Conservation (phyloP, 1,140 invertebrate genomes). For the Drosophila fuyamai region DNA sequence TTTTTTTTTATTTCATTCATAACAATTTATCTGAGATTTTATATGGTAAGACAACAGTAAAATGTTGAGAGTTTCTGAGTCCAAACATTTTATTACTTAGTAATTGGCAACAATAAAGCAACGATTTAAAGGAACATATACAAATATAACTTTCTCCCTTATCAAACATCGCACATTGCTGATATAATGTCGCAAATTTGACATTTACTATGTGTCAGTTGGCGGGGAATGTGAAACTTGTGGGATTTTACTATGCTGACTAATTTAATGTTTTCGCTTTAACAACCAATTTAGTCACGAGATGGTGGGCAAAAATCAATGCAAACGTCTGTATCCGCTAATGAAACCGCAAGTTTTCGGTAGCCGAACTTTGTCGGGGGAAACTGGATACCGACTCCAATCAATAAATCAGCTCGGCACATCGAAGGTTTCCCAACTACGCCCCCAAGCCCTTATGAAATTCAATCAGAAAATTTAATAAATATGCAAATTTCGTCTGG, state of each 20-base stretch:
- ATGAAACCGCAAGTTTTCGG: slow-evolving; percentile 46
- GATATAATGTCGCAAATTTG: slow-evolving; percentile 37
- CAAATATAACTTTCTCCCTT: slow-evolving; percentile 7
- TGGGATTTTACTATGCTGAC: slow-evolving; percentile 40
- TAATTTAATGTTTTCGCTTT: slow-evolving; percentile 54
- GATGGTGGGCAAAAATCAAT: slow-evolving; percentile 34
- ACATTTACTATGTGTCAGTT: slow-evolving; percentile 31
- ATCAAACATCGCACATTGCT: slow-evolving; percentile 8
- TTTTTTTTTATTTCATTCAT: not conserved
- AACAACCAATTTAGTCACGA: slow-evolving; percentile 47
- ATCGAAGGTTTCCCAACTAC: slow-evolving; percentile 1
- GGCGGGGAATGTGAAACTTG: slow-evolving; percentile 32
- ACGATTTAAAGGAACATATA: not conserved
- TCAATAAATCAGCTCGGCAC: slow-evolving; percentile 38
- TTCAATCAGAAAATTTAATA: slow-evolving; percentile 80
- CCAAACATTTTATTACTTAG: not conserved
- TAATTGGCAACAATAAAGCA: not conserved
- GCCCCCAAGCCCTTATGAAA: slow-evolving; percentile 46
- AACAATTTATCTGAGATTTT: not conserved
- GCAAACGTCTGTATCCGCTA: slow-evolving; percentile 35
- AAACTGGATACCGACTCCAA: slow-evolving; percentile 13
- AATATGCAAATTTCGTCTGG: slow-evolving; percentile 70
- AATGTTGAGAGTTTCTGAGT: not conserved
- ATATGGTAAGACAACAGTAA: too few relatives aligned
- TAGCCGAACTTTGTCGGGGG: slow-evolving; percentile 21